phyloP scores from a whole-genome alignment of 2,888 invertebrate species.

The Sarcophaga caerulescens region DNA sequence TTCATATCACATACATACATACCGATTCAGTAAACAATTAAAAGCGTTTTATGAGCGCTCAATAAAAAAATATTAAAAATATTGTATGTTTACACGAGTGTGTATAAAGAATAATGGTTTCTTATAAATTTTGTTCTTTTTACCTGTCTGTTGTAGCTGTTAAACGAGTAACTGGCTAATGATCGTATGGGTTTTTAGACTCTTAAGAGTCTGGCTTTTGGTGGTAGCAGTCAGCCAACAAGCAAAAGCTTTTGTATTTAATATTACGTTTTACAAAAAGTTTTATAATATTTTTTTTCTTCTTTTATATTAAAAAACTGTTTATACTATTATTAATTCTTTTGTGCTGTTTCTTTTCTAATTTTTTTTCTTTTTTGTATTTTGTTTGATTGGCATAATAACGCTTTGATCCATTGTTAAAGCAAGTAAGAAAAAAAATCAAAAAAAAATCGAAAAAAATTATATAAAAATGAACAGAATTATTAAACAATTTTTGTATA shows the following conservation, averaged over 20 bases:
- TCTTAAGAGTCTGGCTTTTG: neutral
- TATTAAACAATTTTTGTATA: slow-evolving; percentile 37
- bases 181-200: neutral
- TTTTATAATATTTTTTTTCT: slow-evolving; percentile 16
- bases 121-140: slow-evolving; percentile 10
- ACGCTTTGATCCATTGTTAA: slow-evolving; percentile 32
- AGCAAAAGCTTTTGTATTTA: slow-evolving; percentile 39
- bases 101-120: neutral
- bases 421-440: neutral
- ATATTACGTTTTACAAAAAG: slow-evolving; percentile 40
- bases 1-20: neutral
- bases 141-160: slow-evolving; percentile 40
- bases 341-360: slow-evolving; percentile 42
- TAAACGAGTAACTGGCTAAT: slow-evolving; percentile 8
- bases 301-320: neutral
- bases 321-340: slow-evolving; percentile 35
- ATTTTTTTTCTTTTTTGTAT: neutral
- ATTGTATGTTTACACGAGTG: neutral
- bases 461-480: slow-evolving; percentile 1
- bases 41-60: neutral
- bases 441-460: neutral
- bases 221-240: neutral
- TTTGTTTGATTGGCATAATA: slow-evolving; percentile 46
- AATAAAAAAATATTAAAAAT: neutral
- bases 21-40: neutral